Conservation (phyloP, 2,888 invertebrate genomes). For the Tetrapedia diversipes region DNA sequence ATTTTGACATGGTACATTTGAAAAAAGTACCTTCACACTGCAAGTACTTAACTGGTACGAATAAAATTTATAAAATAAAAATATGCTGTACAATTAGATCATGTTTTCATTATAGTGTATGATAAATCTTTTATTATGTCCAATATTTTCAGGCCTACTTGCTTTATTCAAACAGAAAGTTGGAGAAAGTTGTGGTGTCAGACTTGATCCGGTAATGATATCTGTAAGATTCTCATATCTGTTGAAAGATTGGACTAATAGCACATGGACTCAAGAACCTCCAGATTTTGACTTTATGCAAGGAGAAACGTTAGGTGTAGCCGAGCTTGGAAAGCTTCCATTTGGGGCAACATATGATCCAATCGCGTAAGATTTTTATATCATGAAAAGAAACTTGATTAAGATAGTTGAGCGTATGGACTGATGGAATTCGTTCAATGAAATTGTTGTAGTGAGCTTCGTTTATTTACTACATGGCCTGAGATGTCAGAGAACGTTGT, state of each 20-base stretch:
- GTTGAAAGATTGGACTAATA: conserved; percentile 86
- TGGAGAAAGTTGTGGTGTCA: conserved; percentile 82
- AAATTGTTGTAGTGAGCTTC: conserved; percentile 85
- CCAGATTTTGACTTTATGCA: conserved; percentile 85
- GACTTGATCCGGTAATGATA: conserved; percentile 87
- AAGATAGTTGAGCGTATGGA: neutral
- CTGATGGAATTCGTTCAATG: neutral
- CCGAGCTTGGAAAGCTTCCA: conserved; percentile 87
- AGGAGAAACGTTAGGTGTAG: conserved; percentile 84
- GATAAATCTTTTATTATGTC: conserved; percentile 16
- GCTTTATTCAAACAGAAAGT: conserved; percentile 96
- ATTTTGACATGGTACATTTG: conserved; percentile 95
- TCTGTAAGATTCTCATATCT: conserved; percentile 91
- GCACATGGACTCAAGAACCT: conserved; percentile 86
- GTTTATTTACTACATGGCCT: conserved; percentile 93
- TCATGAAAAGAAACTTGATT: neutral
- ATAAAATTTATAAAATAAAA: conserved; percentile 18
- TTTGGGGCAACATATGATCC: conserved; percentile 94
- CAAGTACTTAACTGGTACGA: conserved; percentile 89
- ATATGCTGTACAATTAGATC: neutral
- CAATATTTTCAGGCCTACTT: conserved; percentile 86
- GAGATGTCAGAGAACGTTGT: conserved; percentile 92
- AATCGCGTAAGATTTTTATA: conserved; percentile 83
- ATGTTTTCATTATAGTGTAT: neutral
- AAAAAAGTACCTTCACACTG: conserved; percentile 91